Evolutionary conservation across 1,140 invertebrate genomes (phyloP).

Genomic region (Drosophila hydei): DNA sequence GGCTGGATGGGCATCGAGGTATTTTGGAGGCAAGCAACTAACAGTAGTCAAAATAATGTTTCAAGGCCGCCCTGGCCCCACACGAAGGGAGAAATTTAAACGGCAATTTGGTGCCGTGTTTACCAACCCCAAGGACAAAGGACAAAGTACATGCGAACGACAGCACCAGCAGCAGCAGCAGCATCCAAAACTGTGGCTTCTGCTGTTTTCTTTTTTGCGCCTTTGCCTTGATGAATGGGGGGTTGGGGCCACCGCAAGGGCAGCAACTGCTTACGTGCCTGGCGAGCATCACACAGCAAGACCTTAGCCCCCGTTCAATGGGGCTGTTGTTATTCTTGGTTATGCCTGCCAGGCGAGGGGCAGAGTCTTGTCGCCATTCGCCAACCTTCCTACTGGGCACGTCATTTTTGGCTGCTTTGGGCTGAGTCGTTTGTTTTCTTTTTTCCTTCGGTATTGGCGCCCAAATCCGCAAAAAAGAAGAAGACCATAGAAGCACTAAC

Average conservation of each 20-base stretch:
- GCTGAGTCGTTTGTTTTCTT: slow-evolving; percentile 67
- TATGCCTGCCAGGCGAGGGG: slow-evolving; percentile 45
- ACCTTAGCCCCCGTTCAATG: neutral
- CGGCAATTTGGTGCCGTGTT: slow-evolving; percentile 79
- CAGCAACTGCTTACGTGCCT: slow-evolving; percentile 75
- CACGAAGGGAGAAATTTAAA: slow-evolving; percentile 75
- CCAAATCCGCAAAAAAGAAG: slow-evolving; percentile 46
- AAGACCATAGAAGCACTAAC: slow-evolving; percentile 6
- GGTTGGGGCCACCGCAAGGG: slow-evolving; percentile 3
- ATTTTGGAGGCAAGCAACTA: slow-evolving; percentile 18
- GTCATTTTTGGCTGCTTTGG: slow-evolving; percentile 68
- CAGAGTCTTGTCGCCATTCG: slow-evolving; percentile 41
- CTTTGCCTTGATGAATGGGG: slow-evolving; percentile 10
- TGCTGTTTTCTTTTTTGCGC: slow-evolving; percentile 57
- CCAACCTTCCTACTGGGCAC: slow-evolving; percentile 62
- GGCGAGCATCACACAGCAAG: slow-evolving; percentile 36
- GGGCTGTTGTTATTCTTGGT: slow-evolving; percentile 35
- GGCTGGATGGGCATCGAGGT: slow-evolving; percentile 5
- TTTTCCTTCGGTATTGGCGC: slow-evolving; percentile 55
- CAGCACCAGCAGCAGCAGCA: slow-evolving; percentile 33
- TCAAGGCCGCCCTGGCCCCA: slow-evolving; percentile 68
- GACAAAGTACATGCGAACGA: slow-evolving; percentile 18
- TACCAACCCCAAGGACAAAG: slow-evolving; percentile 77
- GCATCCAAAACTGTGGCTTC: slow-evolving; percentile 54
- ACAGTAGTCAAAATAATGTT: slow-evolving; percentile 75